Conservation (phyloP, 2,888 invertebrate genomes). For the Charanyca ferruginea region DNA sequence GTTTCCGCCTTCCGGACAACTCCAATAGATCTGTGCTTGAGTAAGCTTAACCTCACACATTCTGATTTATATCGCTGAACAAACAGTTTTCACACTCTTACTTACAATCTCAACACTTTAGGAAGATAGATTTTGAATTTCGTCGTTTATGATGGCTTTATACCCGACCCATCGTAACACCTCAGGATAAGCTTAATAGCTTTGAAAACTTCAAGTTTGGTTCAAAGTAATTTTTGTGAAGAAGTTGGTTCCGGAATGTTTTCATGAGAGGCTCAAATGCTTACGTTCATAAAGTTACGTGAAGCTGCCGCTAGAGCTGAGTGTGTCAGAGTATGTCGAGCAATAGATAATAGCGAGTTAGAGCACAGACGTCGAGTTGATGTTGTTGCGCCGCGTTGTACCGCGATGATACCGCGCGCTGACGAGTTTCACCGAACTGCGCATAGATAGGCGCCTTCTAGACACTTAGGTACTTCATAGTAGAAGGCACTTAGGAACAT, state of each 20-base stretch:
- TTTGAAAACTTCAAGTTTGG: neutral
- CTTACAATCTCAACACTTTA: neutral
- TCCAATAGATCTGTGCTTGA: slow-evolving; percentile 10
- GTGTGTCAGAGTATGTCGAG: neutral
- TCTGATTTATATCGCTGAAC: slow-evolving; percentile 8
- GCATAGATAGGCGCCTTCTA: no score
- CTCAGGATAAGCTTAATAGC: neutral
- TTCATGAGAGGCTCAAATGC: neutral
- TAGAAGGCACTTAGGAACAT: no score
- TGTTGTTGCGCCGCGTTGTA: neutral
- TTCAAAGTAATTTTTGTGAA: neutral
- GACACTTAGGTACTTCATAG: no score
- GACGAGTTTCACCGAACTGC: no score
- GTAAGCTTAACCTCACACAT: slow-evolving; percentile 3
- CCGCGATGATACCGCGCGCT: no score
- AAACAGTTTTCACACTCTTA: slow-evolving; percentile 1
- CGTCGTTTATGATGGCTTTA: neutral
- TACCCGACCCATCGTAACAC: neutral
- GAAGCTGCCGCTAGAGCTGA: neutral
- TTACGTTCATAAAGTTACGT: neutral
- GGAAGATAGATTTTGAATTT: neutral
- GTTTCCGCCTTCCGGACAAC: slow-evolving; percentile 23
- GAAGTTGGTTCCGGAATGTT: neutral
- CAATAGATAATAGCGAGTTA: neutral
- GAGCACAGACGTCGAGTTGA: neutral